Percentiles rank a stretch among this genome's conserved stretches.
These are phyloP conservation scores for Halocynthia aurantium DNA, from an alignment of 23 tunicate genomes.

Conservation along the genomic window DNA sequence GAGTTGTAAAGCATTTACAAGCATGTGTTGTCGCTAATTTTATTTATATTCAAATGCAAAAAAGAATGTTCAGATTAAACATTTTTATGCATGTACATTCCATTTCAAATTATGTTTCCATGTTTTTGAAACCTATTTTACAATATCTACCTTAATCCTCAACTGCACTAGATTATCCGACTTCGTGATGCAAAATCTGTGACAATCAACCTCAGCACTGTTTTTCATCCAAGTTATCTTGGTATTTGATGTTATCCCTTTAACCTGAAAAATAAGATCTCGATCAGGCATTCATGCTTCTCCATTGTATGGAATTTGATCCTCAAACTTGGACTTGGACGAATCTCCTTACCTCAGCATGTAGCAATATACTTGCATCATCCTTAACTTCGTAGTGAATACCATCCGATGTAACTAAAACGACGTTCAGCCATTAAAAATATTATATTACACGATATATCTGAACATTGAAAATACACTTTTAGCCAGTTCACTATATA, in stretches of 20 bases:
- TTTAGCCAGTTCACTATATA: background rate
- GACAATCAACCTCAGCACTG: constrained; percentile 25
- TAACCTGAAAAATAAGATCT: background rate
- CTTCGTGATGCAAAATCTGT: constrained; percentile 15
- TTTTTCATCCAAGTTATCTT: constrained; percentile 53
- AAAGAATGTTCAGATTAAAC: no score
- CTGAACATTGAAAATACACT: background rate
- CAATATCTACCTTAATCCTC: constrained; percentile 37
- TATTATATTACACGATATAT: no score
- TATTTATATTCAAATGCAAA: no score
- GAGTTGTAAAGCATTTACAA: no score
- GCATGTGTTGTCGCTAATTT: no score
- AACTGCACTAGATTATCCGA: constrained; percentile 20
- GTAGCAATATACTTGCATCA: constrained; percentile 2
- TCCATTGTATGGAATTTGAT: background rate
- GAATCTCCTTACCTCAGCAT: background rate
- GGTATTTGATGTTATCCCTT: background rate
- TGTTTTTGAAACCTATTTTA: background rate
- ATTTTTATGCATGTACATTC: no score
- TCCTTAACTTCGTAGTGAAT: background rate
- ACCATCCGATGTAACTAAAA: background rate
- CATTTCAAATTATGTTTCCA: background rate
- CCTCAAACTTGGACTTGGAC: no score
- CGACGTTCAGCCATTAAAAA: background rate
- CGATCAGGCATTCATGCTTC: background rate